Conservation (phyloP, 2,113 vertebrate species). For the Rhadina sibilatrix region DNA sequence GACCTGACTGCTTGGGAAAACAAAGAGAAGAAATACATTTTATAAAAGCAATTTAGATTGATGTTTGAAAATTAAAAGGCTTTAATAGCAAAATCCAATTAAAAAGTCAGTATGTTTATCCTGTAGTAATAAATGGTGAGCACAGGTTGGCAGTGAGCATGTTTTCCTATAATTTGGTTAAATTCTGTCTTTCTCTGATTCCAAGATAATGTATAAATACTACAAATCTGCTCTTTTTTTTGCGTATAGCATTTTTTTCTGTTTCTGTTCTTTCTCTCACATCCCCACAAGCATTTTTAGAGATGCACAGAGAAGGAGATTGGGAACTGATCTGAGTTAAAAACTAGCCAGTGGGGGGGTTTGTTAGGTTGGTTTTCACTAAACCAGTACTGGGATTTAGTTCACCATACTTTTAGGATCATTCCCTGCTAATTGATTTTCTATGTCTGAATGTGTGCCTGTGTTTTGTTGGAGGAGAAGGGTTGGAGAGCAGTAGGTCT, state of each 20-base stretch:
- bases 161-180: not conserved
- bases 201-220: not conserved
- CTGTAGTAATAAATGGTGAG: not conserved
- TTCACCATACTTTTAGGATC: not conserved
- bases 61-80: not conserved
- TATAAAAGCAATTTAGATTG: not conserved
- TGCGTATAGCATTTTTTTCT: not conserved
- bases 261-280: not conserved
- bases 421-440: not conserved
- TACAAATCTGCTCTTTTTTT: not conserved
- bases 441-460: rapidly evolving
- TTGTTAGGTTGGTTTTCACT: not conserved
- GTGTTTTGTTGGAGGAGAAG: not conserved
- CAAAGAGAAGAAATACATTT: not conserved
- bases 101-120: not conserved
- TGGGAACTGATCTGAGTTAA: not conserved
- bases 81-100: not conserved
- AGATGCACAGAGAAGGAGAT: not conserved
- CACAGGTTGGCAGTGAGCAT: not conserved
- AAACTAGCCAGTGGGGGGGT: not conserved
- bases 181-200: not conserved
- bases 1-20: not conserved
- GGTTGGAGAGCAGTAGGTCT: not conserved
- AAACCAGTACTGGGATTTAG: not conserved
- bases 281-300: not conserved